Base-by-base conservation (phyloP, 1,140 invertebrate genomes). In the Drosophila sechellia region DNA sequence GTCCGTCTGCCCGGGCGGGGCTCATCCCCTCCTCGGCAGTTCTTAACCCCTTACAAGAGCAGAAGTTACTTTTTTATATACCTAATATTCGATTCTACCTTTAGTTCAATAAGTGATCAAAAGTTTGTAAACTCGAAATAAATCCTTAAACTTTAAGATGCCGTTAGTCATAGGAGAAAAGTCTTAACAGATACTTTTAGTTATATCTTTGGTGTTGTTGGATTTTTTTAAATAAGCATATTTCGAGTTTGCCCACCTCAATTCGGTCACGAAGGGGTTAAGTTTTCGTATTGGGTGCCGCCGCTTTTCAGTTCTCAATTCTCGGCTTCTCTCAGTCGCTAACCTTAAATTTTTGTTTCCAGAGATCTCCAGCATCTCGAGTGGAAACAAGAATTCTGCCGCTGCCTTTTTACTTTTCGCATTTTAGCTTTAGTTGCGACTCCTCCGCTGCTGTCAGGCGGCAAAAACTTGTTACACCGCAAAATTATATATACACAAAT, bases 381-480 rank as follows among this genome's bases (percentile, higher is more conserved):
- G 66, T 89, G 60, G 66, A 89, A 87, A 87, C 83, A 74, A 81
- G 83, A 89, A 89, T 87, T 87, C 49, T 72, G 69, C 64, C 57
- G 63, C 54, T 63, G 61, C 37, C 10, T 39, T 74, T 68, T 53
- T 56, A 60, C 39, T 60, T 45, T 46, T 77, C 37, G 58, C 20
- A 53, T 61, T 63, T 53, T 22, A 37, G 42, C 80, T 42, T 77
- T 56, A 74, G 73, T 59, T 64, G 75, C 58, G 77, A 87, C 79
- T 87, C 79, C 83, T 87, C 84, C 84, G 76, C 84, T 64, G 84
- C 72, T 66, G 64, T 77, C 71, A 71, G 57, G 73, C 58, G 76
- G 66, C 65, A 71, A 84, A 85, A 87, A 87, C 83, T 87, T 87
- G 83, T 87, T 87, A 87, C 83, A 87, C 75, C 63, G 79, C 83